phyloP scores from a whole-genome alignment of 2,797 vertebrate genomes.

The Clarias laeviceps region DNA sequence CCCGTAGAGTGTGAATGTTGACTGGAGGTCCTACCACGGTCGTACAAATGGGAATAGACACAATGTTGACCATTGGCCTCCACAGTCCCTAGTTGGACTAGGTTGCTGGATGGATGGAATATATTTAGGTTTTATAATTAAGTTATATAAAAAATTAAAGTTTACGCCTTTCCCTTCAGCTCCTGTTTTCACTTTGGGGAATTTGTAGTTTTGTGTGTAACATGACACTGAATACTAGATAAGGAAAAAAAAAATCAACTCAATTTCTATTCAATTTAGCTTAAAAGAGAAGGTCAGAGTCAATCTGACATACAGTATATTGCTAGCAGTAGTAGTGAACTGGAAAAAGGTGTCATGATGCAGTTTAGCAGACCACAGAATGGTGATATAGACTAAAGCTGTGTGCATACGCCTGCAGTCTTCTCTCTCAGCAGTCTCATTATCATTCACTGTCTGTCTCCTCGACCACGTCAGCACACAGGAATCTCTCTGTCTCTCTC shows the following conservation, averaged over 20 bases:
- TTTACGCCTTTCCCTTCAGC: neutral
- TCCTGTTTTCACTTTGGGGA: neutral
- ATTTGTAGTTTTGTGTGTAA: neutral
- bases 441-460: conserved; percentile 33
- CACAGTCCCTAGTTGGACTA: too few species aligned
- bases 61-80: too few species aligned
- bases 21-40: too few species aligned
- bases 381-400: neutral
- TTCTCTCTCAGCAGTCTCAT: conserved; percentile 1
- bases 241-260: neutral
- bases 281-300: neutral
- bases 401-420: neutral
- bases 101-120: too few species aligned
- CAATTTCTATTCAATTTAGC: neutral
- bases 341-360: neutral
- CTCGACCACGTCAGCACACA: conserved; percentile 47
- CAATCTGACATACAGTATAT: neutral
- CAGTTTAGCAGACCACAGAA: neutral
- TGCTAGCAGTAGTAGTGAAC: neutral
- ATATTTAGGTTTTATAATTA: too few species aligned
- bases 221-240: neutral
- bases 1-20: too few species aligned
- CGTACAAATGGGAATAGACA: too few species aligned
- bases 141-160: too few species aligned
- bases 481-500: conserved; percentile 38